phyloP scores from a whole-genome alignment of 2,113 vertebrate genomes.

The Oxyruncus cristatus region DNA sequence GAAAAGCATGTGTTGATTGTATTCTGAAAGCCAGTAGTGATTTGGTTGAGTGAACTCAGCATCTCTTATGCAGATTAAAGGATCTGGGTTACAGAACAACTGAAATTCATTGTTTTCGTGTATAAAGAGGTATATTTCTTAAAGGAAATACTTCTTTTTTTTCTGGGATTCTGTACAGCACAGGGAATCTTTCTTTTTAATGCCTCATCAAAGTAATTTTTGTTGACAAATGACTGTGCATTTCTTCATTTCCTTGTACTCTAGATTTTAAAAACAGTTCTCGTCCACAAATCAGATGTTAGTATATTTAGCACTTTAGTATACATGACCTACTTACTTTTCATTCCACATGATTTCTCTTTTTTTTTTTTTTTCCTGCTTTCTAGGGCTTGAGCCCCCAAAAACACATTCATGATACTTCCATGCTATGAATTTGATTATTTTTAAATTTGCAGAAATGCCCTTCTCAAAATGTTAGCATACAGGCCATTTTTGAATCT shows the following conservation, averaged over 20 bases:
- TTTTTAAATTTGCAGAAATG: neutral
- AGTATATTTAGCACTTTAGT: neutral
- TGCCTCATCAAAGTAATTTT: neutral
- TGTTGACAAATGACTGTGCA: neutral
- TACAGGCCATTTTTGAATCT: neutral
- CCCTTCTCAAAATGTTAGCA: neutral
- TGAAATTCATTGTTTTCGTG: conserved; percentile 60
- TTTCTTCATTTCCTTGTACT: neutral
- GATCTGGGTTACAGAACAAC: conserved; percentile 67
- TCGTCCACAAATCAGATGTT: neutral
- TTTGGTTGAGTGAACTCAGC: conserved; percentile 67
- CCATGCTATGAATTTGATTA: neutral
- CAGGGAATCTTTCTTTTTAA: neutral
- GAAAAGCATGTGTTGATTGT: conserved; percentile 68
- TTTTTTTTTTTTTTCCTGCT: neutral
- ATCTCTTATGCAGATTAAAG: conserved; percentile 69
- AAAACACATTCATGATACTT: neutral
- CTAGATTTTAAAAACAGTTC: conserved; percentile 11
- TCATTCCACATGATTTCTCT: neutral
- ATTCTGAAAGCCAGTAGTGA: conserved; percentile 61
- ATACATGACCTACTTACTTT: conserved; percentile 40
- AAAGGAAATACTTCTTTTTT: neutral
- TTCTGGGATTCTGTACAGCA: neutral
- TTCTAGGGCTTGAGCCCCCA: neutral
- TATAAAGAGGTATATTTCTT: conserved; percentile 54